These are phyloP conservation scores for Phalacrocorax aristotelis DNA, from an alignment of 2,113 vertebrate genomes.

Conservation along the genomic window DNA sequence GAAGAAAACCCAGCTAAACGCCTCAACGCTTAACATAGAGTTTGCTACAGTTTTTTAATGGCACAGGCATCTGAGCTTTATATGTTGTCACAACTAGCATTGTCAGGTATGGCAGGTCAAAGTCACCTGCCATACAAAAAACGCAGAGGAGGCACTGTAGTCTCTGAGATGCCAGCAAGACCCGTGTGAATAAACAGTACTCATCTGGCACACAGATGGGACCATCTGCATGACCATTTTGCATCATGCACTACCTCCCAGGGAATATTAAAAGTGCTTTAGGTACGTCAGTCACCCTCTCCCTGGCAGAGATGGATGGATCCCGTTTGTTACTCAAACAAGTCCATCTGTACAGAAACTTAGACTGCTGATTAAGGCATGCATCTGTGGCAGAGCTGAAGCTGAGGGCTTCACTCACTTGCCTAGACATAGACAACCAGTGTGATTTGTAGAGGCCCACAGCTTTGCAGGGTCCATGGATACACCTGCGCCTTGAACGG, in stretches of 20 bases:
- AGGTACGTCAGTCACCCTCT: background rate
- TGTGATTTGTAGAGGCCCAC: fast-evolving
- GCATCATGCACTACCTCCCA: background rate
- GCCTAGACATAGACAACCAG: background rate
- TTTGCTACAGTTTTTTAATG: background rate
- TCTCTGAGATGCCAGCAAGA: background rate
- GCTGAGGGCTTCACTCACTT: background rate
- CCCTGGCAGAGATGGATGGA: background rate
- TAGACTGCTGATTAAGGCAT: background rate
- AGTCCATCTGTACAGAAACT: background rate
- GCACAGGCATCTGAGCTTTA: background rate
- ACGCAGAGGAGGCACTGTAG: background rate
- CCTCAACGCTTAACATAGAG: background rate
- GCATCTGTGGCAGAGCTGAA: background rate
- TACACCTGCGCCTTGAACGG: fast-evolving
- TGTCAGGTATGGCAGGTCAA: background rate
- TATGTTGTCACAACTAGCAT: background rate
- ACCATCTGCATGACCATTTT: background rate
- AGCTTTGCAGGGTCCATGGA: background rate
- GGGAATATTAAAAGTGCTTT: background rate
- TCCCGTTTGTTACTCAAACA: background rate
- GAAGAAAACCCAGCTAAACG: background rate
- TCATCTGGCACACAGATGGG: background rate
- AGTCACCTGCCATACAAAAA: background rate
- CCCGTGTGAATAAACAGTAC: background rate